Base-by-base conservation (phyloP, 1,140 invertebrate species). In the Musca domestica region DNA sequence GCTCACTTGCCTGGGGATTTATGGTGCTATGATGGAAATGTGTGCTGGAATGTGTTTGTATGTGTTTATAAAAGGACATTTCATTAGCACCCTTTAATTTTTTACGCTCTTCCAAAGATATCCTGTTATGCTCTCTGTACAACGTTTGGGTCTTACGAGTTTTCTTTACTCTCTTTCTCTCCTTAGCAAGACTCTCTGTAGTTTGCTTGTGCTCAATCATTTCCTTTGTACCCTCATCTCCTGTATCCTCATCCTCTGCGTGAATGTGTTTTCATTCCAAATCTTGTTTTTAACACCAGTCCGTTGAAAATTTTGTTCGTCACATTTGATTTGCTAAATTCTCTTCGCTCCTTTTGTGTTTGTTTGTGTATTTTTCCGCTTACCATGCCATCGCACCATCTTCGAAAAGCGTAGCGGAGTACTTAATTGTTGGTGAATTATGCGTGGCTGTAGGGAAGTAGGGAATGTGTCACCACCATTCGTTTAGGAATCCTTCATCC, bases 341-440 rank as follows among this genome's bases (percentile, higher is more conserved):
- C 41, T 34, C n/a, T 34, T 19, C 27, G 56, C 7, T 61, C 17
- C 10, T 30, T 41, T 17, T 20, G 30, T 34, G 23, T 27, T 25
- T 56, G 12, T 54, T 7, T 61, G 56, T 61, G n/a, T 41, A 20
- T 58, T 58, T 58, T 9, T n/a, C n/a, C 7, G 12, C 3, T 27
- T 14, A 27, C 1, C 25, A n/a, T 23, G 2, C 2, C 25, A n/a
- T 5, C 12, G n/a, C 22, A 27, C 9, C 25, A n/a, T 34, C 10
- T 30, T n/a, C n/a, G 17, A 12, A n/a, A 6, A 34, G 56, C 22
- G 56, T 61, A 61, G 34, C 56, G 17, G 34, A 61, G 17, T 17
- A 34, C 27, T 64, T 68, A 68, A 68, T 68, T 68, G 67, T 68
- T 68, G 30, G 67, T 68, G 51, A 68, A 68, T 64, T 68, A 63